These are phyloP conservation scores for Myrmophylax atrothorax DNA, from an alignment of 2,113 vertebrate genomes.

Conservation along the genomic window DNA sequence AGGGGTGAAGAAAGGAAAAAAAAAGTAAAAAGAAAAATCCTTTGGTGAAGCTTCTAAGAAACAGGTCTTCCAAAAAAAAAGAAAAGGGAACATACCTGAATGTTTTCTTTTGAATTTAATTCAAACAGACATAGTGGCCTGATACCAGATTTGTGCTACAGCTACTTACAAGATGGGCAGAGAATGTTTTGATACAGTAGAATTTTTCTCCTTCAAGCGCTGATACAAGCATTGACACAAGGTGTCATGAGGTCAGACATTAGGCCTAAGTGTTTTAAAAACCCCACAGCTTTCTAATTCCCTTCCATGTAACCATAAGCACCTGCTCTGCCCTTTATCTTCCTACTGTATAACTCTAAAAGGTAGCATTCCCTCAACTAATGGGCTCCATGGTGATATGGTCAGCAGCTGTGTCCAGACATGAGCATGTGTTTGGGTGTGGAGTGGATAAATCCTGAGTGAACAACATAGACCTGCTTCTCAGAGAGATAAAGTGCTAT, in stretches of 20 bases:
- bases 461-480: background rate
- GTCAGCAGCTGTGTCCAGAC: background rate
- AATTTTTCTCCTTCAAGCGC: background rate
- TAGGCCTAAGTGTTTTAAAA: background rate
- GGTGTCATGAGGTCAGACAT: background rate
- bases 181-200: background rate
- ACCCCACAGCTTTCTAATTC: background rate
- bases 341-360: background rate
- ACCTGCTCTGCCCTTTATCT: background rate
- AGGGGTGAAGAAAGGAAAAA: too few species aligned
- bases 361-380: background rate
- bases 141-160: background rate
- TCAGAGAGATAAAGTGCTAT: background rate
- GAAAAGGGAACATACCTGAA: background rate
- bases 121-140: background rate
- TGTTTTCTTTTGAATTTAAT: background rate
- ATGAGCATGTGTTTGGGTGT: accelerated
- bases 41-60: background rate
- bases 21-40: background rate
- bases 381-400: background rate
- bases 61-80: background rate
- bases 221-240: background rate
- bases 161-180: background rate
- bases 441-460: background rate
- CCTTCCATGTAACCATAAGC: accelerated